Evolutionary conservation across 2,888 invertebrate genomes (phyloP).

Genomic region (Microctonus aethiopoides): DNA sequence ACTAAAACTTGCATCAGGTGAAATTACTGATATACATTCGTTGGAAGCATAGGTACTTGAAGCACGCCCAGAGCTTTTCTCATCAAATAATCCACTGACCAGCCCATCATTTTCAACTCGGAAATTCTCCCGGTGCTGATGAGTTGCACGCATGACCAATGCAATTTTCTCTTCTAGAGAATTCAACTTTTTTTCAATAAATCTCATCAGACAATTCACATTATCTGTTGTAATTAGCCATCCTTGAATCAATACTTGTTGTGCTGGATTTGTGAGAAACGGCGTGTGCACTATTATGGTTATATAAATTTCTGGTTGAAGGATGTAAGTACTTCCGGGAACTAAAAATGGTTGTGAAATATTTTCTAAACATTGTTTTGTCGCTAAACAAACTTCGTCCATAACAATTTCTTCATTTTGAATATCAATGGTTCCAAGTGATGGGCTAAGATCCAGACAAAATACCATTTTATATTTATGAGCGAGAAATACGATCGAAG

Average conservation of each 20-base stretch:
- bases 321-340: slow-evolving; percentile 73
- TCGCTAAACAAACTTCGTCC: slow-evolving; percentile 72
- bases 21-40: slow-evolving; percentile 71
- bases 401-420: slow-evolving; percentile 73
- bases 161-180: slow-evolving; percentile 73
- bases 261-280: slow-evolving; percentile 76
- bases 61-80: slow-evolving; percentile 60
- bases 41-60: slow-evolving; percentile 64
- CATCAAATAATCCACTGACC: slow-evolving; percentile 71
- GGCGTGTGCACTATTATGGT: slow-evolving; percentile 83
- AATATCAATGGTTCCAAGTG: slow-evolving; percentile 76
- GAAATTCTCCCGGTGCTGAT: slow-evolving; percentile 70
- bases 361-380: slow-evolving; percentile 71
- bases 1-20: slow-evolving; percentile 78
- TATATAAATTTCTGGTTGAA: slow-evolving; percentile 77
- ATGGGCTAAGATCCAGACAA: slow-evolving; percentile 83
- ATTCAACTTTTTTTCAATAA: slow-evolving; percentile 72
- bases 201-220: slow-evolving; percentile 71
- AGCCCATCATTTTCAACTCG: slow-evolving; percentile 70
- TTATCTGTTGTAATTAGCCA: slow-evolving; percentile 73
- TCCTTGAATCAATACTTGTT: slow-evolving; percentile 80
- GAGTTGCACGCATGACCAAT: slow-evolving; percentile 69
- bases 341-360: slow-evolving; percentile 74
- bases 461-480: slow-evolving; percentile 79
- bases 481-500: slow-evolving; percentile 76